Conservation (phyloP, 1,140 invertebrate genomes). For the Saxidomus purpurata region DNA sequence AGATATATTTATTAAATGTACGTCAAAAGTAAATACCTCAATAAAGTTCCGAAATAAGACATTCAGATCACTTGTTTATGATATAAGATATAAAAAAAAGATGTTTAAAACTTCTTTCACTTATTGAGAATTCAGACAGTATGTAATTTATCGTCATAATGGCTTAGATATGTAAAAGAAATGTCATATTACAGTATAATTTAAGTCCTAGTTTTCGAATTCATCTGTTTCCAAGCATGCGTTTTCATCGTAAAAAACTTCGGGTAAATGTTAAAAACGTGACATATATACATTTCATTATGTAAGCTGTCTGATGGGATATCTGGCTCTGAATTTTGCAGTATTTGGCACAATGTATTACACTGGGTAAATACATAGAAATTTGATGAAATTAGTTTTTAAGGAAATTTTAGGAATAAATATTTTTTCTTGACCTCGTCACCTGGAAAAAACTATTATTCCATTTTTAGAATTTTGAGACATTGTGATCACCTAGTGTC, state of each 20-base stretch:
- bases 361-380: too few relatives aligned
- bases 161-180: neutral
- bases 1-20: too few relatives aligned
- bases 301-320: neutral
- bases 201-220: neutral
- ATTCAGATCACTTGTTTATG: neutral
- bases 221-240: neutral
- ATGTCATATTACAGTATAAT: neutral
- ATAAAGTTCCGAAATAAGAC: neutral
- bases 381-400: too few relatives aligned
- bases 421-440: too few relatives aligned
- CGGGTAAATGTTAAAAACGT: neutral
- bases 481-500: too few relatives aligned
- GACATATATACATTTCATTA: neutral
- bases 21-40: neutral
- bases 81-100: neutral
- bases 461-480: too few relatives aligned
- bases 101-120: neutral
- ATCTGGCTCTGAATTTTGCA: too few relatives aligned
- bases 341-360: too few relatives aligned
- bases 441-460: too few relatives aligned
- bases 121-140: neutral
- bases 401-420: too few relatives aligned
- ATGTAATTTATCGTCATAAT: conserved; percentile 8
- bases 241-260: neutral